Evolutionary conservation across 1,140 invertebrate genomes (phyloP), one percentile per base, ranked within the genome.

Genomic region (Lineus longissimus): DNA sequence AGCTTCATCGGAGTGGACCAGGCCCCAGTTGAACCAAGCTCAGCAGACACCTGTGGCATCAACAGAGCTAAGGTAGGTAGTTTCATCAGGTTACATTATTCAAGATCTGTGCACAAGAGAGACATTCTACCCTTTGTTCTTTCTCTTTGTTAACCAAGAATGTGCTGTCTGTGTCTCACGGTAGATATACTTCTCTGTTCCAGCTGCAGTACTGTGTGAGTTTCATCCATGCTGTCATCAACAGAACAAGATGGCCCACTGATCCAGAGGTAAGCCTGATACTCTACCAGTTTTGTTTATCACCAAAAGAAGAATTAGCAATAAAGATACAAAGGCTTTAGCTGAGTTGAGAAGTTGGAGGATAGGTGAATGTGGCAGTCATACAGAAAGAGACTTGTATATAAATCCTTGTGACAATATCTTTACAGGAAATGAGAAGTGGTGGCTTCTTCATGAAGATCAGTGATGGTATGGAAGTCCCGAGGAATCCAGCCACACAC

Each of bases 401-500:
- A 27, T 30, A 57, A 25, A 27, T 25, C 25, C 27, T n/a, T n/a
- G n/a, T 22, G n/a, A 27, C 15, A 7, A 36, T 36, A n/a, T 36
- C 33, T 58, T 54, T n/a, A 0, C 70, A 80, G 78, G 62, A 68
- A 17, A 73, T 76, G 9, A 62, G 68, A 9, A 84, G 88, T 45
- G 92, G 92, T 30, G 91, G 91, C 9, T 94, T 94, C 79, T 86
- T 92, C 2, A 86, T 88, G 0, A 85, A 63, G 45, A 90, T 89
- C 2, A 86, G 89, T 65, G 85, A 87, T 36, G 90, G 90, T 15
- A 90, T 90, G 80, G 87, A 88, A 7, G 84, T 92, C 1, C 90
- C 90, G 79, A 85, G 91, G 30, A 94, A 94, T 85, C 93, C 93
- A 33, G 90, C 91, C 25, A 87, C 90, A 7, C 86, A 87, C 30